A percentile compares a stretch with the other conserved stretches of the same genome.
Conservation (phyloP, 1,140 invertebrate species). For the Drosophila tsacasi region DNA sequence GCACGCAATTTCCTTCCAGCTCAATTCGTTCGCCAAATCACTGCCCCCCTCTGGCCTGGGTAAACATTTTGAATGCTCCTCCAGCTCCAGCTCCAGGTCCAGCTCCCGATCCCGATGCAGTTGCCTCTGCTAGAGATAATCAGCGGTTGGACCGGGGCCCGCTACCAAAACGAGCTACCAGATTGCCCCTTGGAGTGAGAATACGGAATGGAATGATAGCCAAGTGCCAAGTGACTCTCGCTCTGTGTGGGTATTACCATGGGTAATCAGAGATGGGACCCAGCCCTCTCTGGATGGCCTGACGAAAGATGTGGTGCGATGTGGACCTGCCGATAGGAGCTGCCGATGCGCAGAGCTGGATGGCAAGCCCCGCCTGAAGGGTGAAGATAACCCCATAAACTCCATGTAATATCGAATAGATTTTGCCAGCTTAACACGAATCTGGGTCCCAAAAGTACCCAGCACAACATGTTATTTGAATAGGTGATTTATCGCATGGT, state of each 20-base stretch:
- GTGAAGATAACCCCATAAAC: background rate
- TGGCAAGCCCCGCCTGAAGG: background rate
- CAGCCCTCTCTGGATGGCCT: conserved; percentile 17
- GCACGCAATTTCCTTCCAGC: conserved; percentile 77
- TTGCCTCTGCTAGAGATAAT: conserved; percentile 58
- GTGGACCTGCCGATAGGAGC: conserved; percentile 6
- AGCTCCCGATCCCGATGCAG: background rate
- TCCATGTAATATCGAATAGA: background rate
- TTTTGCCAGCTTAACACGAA: conserved; percentile 1
- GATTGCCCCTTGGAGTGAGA: conserved; percentile 39
- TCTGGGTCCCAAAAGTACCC: background rate
- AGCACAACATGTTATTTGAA: background rate
- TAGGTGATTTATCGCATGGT: background rate
- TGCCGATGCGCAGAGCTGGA: background rate
- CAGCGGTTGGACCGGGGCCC: conserved; percentile 48
- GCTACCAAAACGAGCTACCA: conserved; percentile 63
- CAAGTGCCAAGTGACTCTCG: conserved; percentile 47
- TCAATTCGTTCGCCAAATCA: conserved; percentile 75
- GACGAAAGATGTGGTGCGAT: conserved; percentile 8
- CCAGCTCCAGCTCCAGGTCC: background rate
- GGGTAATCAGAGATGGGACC: conserved; percentile 59
- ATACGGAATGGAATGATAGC: conserved; percentile 49
- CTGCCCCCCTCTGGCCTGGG: conserved; percentile 37
- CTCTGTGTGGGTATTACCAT: conserved; percentile 57
- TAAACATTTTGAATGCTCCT: conserved; percentile 61